These are phyloP conservation scores for Chascanopsetta lugubris DNA, from an alignment of 2,113 vertebrate genomes.

Conservation along the genomic window DNA sequence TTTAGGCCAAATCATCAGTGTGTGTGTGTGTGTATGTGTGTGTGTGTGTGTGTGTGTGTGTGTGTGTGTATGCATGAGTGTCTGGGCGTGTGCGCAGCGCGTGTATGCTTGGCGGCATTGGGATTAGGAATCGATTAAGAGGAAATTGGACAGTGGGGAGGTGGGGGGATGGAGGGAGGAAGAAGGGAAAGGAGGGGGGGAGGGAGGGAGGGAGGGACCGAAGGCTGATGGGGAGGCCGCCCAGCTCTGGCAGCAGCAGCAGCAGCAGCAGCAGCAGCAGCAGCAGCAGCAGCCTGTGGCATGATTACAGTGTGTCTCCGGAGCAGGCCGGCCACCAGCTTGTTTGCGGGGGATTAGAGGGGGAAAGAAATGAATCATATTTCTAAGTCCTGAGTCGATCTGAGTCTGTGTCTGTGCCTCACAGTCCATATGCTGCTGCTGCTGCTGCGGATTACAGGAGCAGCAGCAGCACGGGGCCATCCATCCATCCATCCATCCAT, in stretches of 20 bases:
- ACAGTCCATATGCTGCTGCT: constrained; percentile 68
- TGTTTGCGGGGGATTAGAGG: constrained; percentile 75
- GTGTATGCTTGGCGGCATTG: constrained; percentile 34
- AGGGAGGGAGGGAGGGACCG: not conserved
- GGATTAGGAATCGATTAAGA: constrained; percentile 81
- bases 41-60: not conserved
- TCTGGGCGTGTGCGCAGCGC: constrained; percentile 25
- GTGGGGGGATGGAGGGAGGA: constrained; percentile 7
- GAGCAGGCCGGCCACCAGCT: constrained; percentile 70
- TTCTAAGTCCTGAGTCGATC: constrained; percentile 76
- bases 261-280: too few relatives aligned
- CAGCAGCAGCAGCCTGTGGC: constrained; percentile 50
- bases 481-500: constrained; percentile 45
- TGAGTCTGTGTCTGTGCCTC: constrained; percentile 62
- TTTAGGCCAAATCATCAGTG: too few relatives aligned
- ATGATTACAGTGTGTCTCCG: constrained; percentile 72
- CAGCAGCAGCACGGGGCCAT: constrained; percentile 27
- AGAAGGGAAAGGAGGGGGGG: not conserved
- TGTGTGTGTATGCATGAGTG: not conserved
- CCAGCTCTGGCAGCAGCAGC: constrained; percentile 49
- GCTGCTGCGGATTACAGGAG: constrained; percentile 73
- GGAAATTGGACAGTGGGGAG: constrained; percentile 64
- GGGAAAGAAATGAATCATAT: constrained; percentile 83
- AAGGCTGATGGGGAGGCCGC: constrained; percentile 33
- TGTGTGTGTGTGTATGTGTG: not conserved